These are phyloP conservation scores for Tringa solitaria DNA, from an alignment of 2,113 vertebrate genomes.

Conservation along the genomic window DNA sequence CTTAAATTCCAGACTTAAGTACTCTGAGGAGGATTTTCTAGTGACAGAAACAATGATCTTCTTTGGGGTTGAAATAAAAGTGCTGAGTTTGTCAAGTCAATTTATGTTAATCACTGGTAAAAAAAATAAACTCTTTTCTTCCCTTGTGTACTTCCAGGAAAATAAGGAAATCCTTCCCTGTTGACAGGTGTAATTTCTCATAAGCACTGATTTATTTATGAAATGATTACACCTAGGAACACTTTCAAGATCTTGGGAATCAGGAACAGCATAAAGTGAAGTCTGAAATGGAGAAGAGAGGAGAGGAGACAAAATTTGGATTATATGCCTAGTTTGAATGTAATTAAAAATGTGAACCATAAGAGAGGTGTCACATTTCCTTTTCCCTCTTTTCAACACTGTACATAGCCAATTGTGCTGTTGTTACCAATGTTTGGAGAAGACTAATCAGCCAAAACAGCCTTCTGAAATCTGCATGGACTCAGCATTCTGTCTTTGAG, in stretches of 20 bases:
- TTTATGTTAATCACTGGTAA: not conserved
- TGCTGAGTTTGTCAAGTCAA: not conserved
- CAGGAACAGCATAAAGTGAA: not conserved
- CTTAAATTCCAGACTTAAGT: not conserved
- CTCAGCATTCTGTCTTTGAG: not conserved
- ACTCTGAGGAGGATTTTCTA: not conserved
- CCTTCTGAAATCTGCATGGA: not conserved
- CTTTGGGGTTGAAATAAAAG: not conserved
- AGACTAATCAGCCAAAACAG: not conserved
- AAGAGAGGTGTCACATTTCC: not conserved
- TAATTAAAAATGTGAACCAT: not conserved
- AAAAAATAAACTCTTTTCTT: not conserved
- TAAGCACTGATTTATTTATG: not conserved
- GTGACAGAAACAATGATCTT: not conserved
- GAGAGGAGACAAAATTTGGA: not conserved
- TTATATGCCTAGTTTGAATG: not conserved
- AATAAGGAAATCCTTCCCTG: not conserved
- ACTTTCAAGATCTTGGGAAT: not conserved
- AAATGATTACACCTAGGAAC: not conserved
- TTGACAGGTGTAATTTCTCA: not conserved
- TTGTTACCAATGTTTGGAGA: not conserved
- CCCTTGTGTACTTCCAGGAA: not conserved
- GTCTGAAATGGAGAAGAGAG: not conserved
- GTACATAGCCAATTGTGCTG: not conserved
- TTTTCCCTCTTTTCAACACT: not conserved